Evolutionary conservation across 2,113 vertebrate species (phyloP), one percentile per base, ranked within the genome.

Genomic region (Turnix velox): DNA sequence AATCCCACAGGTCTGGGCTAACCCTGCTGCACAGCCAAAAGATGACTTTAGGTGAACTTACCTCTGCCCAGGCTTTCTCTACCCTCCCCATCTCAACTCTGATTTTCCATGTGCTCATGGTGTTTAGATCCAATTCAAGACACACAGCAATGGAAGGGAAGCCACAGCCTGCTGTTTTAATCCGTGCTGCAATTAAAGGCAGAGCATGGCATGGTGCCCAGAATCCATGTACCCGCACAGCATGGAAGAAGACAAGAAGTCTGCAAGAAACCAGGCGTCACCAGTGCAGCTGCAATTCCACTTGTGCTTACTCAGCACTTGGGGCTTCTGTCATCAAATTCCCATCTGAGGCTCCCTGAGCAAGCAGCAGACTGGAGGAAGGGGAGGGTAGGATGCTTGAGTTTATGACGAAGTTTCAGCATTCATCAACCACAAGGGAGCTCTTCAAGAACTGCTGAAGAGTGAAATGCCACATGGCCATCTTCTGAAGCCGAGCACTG

Each of bases 401-500:
- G 31, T 31, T 61, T 46, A 5, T 45, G 73, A 75, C 69, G 90
- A 90, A 58, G 69, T 92, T 84, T 49, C 72, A 74, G 79, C 88
- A 57, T 93, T 90, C 79, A 80, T 76, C 83, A 86, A 16, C 63
- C 93, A 43, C 72, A 18, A 86, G 79, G 86, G 90, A 96, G 88
- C 65, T 90, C 88, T 90, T 75, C 22, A 79, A 91, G 83, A 95
- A 91, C 20, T 87, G 96, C 94, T 94, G 91, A 94, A 6, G 72
- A 73, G 88, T 54, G 39, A 89, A 94, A 94, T 3, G 49, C 88
- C 88, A 88, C 81, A 9, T 66, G 77, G 88, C 76, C 52, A 31
- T 82, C 73, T 30, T 37, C 11, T 23, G 48, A 72, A 86, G 54
- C 33, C 80, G 35, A 45, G 66, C 1, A 28, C 81, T 5, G 14